Conservation (phyloP, 2,113 vertebrate species). For the Miniopterus natalensis region DNA sequence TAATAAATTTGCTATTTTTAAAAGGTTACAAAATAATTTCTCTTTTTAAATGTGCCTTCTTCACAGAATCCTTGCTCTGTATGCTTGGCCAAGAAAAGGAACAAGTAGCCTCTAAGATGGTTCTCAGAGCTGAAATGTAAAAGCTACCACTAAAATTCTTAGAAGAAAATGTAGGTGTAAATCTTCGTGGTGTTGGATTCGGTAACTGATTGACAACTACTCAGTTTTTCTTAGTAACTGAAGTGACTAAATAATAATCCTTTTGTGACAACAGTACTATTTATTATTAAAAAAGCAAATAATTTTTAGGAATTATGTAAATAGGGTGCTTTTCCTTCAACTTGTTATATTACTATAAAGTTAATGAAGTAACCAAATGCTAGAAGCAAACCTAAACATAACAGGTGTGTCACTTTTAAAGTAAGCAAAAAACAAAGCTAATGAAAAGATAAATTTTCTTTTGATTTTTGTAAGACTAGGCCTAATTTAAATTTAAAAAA, state of each 20-base stretch:
- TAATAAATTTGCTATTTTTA: slow-evolving; percentile 39
- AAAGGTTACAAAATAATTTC: neutral
- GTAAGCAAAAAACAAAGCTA: neutral
- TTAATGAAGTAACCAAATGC: slow-evolving; percentile 20
- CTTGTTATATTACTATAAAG: neutral
- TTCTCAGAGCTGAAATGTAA: slow-evolving; percentile 29
- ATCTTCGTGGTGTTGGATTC: neutral
- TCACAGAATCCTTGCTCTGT: neutral
- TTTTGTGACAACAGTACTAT: neutral
- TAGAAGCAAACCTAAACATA: slow-evolving; percentile 32
- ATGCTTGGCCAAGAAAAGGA: slow-evolving; percentile 17
- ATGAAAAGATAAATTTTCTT: slow-evolving; percentile 16
- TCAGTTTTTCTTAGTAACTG: neutral
- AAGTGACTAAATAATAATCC: neutral
- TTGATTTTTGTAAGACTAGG: neutral
- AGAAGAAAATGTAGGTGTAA: neutral
- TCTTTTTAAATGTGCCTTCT: slow-evolving; percentile 44
- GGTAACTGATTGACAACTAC: neutral
- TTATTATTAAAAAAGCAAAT: slow-evolving; percentile 14
- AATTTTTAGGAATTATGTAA: neutral
- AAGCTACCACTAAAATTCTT: neutral
- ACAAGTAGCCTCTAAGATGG: neutral
- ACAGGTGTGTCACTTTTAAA: slow-evolving; percentile 6
- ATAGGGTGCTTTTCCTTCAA: neutral
- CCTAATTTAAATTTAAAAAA: neutral